Evolutionary conservation across 1,140 invertebrate species (phyloP).

Genomic region (Bilobella aurantiaca): DNA sequence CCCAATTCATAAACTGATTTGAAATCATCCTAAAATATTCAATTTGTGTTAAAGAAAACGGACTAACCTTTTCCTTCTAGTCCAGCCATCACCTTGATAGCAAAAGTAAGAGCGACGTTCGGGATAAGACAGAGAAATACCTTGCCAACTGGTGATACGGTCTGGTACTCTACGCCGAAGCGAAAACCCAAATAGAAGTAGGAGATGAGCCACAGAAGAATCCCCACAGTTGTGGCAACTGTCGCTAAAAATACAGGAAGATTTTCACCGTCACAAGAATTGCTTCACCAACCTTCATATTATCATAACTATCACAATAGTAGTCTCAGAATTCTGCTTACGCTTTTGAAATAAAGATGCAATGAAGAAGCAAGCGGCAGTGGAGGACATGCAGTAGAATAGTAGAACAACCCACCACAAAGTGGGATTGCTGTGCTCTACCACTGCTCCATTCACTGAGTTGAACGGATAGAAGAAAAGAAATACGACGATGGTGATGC

Average conservation of each 20-base stretch:
- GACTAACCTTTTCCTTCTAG: neutral
- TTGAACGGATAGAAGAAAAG: conserved; percentile 6
- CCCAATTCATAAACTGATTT: no score
- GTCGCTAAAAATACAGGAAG: no score
- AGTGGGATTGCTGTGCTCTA: neutral
- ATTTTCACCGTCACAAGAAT: no score
- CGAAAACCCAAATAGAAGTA: no score
- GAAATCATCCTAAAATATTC: neutral
- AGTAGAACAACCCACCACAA: conserved; percentile 11
- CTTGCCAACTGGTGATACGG: neutral
- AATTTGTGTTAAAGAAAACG: neutral
- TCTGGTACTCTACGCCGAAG: no score
- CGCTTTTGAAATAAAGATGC: neutral
- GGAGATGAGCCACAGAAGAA: neutral
- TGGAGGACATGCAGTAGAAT: neutral
- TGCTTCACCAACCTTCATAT: no score
- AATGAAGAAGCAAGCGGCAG: conserved; percentile 16
- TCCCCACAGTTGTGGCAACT: no score
- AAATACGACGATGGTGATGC: conserved; percentile 5
- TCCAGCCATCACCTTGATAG: neutral
- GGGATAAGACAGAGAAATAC: neutral
- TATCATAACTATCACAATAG: no score
- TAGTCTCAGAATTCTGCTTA: neutral
- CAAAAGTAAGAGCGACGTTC: neutral
- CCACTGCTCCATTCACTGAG: neutral